Conservation (phyloP, 2,797 vertebrate species). For the Hippoglossus hippoglossus region DNA sequence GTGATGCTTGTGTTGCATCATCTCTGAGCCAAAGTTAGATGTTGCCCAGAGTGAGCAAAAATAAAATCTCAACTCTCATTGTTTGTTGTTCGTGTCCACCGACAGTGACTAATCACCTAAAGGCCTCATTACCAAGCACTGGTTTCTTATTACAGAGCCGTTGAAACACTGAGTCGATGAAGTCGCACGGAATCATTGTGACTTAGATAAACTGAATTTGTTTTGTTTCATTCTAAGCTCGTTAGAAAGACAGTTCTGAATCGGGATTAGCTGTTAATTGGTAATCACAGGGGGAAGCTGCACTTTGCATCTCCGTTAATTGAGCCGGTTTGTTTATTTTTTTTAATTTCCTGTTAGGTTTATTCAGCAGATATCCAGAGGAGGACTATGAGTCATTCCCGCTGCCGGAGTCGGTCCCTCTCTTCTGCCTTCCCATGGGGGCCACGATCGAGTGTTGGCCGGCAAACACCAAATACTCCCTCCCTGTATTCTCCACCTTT, state of each 20-base stretch:
- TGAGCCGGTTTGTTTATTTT: slow-evolving; percentile 7
- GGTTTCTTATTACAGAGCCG: slow-evolving; percentile 37
- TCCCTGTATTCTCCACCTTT: slow-evolving; percentile 96
- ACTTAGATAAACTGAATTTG: slow-evolving; percentile 12
- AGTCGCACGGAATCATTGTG: neutral
- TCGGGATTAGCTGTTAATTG: slow-evolving; percentile 34
- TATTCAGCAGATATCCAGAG: slow-evolving; percentile 95
- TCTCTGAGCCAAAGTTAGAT: too few species aligned
- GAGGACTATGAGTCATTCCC: slow-evolving; percentile 96
- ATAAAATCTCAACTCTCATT: slow-evolving; percentile 20
- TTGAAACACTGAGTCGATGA: slow-evolving; percentile 9
- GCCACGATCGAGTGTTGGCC: slow-evolving; percentile 96
- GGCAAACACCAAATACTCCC: slow-evolving; percentile 92
- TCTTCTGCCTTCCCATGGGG: slow-evolving; percentile 97
- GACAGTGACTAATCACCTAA: slow-evolving; percentile 41
- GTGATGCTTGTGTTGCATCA: too few species aligned
- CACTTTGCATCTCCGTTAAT: slow-evolving; percentile 15
- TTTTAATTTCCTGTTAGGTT: slow-evolving; percentile 75
- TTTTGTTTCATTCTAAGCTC: slow-evolving; percentile 12
- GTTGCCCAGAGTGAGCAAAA: neutral
- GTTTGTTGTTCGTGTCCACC: slow-evolving; percentile 26
- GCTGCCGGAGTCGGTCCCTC: slow-evolving; percentile 93
- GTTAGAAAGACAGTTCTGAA: slow-evolving; percentile 7
- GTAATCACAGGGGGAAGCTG: slow-evolving; percentile 13
- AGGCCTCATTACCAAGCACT: slow-evolving; percentile 26